Evolutionary conservation across 1,140 invertebrate species (phyloP).

Genomic region (Charaxes varanes): DNA sequence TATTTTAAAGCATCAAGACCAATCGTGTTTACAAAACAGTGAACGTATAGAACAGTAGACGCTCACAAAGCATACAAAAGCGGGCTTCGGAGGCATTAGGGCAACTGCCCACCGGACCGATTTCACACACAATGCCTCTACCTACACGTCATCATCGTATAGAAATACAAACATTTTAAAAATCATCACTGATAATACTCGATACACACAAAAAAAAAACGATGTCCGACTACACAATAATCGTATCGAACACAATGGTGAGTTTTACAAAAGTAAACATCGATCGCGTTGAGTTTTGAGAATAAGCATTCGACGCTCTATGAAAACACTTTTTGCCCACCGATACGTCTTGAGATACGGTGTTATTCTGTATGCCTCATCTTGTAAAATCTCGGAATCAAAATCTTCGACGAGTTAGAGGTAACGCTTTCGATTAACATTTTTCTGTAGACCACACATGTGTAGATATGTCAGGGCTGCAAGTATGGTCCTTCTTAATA

Average conservation of each 20-base stretch:
- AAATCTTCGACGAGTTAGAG: too few relatives aligned
- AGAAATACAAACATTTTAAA: conserved; percentile 67
- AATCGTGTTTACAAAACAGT: background rate
- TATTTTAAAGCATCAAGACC: conserved; percentile 36
- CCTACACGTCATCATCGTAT: conserved; percentile 57
- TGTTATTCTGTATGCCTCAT: conserved; percentile 4
- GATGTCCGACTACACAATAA: conserved; percentile 42
- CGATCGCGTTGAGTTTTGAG: conserved; percentile 30
- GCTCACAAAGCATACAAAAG: conserved; percentile 11
- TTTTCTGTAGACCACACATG: background rate
- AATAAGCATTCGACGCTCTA: conserved; percentile 16
- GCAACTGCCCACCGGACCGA: conserved; percentile 35
- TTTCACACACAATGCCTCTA: conserved; percentile 39
- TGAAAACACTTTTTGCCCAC: conserved; percentile 17
- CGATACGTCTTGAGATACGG: background rate
- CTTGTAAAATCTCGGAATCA: too few relatives aligned
- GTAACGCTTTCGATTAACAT: background rate
- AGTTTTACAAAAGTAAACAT: conserved; percentile 45
- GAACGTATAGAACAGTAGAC: conserved; percentile 6
- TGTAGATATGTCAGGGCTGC: too few relatives aligned
- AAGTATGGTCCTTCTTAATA: too few relatives aligned
- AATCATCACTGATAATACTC: conserved; percentile 51
- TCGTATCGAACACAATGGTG: conserved; percentile 40
- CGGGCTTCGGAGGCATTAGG: conserved; percentile 24
- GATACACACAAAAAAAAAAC: conserved; percentile 39